These are phyloP conservation scores for Corydoras sp. DNA, from an alignment of 2,113 vertebrate species.

Conservation along the genomic window DNA sequence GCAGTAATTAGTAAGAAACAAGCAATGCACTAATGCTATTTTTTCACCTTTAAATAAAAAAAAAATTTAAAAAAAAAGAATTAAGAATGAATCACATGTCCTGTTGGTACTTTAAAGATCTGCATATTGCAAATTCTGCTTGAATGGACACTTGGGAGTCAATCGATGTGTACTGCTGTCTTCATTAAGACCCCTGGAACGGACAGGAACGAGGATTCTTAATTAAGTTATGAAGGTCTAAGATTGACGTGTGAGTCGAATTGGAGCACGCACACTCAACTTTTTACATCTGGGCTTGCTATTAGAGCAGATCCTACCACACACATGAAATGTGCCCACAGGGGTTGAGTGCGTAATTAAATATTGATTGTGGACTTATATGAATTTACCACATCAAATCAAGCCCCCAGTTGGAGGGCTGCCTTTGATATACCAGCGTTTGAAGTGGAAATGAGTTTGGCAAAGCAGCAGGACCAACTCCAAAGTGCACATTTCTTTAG, in stretches of 20 bases:
- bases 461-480: conserved; percentile 51
- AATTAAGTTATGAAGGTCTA: conserved; percentile 14
- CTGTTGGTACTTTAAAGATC: no score
- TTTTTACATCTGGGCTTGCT: conserved; percentile 38
- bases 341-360: conserved; percentile 62
- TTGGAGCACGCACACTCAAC: not conserved
- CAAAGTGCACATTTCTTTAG: conserved; percentile 51
- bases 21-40: conserved; percentile 36
- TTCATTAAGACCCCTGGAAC: not conserved
- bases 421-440: conserved; percentile 53
- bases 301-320: conserved; percentile 55
- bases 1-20: conserved; percentile 47
- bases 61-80: conserved; percentile 7
- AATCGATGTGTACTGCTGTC: not conserved
- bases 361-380: conserved; percentile 67
- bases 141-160: not conserved
- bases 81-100: no score
- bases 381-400: conserved; percentile 63
- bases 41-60: conserved; percentile 46
- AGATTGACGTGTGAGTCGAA: conserved; percentile 15
- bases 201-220: conserved; percentile 4
- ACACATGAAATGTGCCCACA: conserved; percentile 59
- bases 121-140: no score
- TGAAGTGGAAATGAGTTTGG: conserved; percentile 64
- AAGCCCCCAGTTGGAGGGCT: conserved; percentile 49